These are phyloP conservation scores for Hirudo medicinalis DNA, from an alignment of 1,140 invertebrate genomes.

Conservation along the genomic window DNA sequence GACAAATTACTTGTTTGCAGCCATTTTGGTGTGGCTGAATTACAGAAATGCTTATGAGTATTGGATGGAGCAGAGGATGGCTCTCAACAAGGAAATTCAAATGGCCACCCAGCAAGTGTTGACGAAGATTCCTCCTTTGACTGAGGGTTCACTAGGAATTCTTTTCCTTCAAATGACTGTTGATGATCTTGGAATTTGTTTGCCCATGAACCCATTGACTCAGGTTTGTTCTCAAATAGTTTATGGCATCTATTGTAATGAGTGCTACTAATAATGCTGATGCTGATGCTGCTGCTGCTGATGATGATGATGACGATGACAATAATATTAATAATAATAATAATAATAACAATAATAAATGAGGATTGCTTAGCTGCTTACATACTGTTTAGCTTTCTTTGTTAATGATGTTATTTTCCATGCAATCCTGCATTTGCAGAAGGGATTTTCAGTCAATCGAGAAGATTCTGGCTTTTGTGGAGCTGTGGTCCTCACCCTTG, in stretches of 20 bases:
- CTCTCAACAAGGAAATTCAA: conserved; percentile 35
- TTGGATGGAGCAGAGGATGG: conserved; percentile 79
- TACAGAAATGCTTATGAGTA: conserved; percentile 98
- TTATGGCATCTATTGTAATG: background rate
- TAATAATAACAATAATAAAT: too few relatives aligned
- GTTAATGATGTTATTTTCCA: background rate
- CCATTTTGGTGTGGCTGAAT: conserved; percentile 91
- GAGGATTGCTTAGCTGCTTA: background rate
- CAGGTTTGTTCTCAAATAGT: background rate
- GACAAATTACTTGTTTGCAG: conserved; percentile 37
- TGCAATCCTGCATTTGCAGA: background rate
- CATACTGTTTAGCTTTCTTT: background rate
- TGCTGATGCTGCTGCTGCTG: too few relatives aligned
- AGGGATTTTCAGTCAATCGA: conserved; percentile 1
- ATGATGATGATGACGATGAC: too few relatives aligned
- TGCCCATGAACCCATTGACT: conserved; percentile 63
- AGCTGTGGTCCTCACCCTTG: conserved; percentile 81
- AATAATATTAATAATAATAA: too few relatives aligned
- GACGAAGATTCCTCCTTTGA: conserved; percentile 42
- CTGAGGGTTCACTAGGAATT: conserved; percentile 56
- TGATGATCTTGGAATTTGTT: conserved; percentile 88
- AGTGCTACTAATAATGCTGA: background rate
- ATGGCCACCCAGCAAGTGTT: conserved; percentile 51
- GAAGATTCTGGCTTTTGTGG: conserved; percentile 55
- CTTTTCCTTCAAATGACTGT: conserved; percentile 85